phyloP scores from a whole-genome alignment of 2,113 vertebrate species.

The Cebidichthys violaceus region DNA sequence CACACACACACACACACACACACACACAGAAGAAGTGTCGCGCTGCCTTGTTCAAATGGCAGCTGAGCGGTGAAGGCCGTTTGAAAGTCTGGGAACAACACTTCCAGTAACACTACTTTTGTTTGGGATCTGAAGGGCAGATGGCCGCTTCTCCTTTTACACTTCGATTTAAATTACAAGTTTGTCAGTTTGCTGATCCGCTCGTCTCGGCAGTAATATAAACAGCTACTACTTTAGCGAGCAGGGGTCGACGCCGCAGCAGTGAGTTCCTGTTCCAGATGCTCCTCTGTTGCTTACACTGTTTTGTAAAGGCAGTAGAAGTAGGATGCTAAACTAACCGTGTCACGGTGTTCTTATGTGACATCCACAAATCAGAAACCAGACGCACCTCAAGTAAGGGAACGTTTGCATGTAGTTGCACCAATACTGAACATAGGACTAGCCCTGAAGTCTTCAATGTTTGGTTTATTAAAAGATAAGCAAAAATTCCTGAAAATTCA shows the following conservation, averaged over 20 bases:
- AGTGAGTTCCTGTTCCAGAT: not conserved
- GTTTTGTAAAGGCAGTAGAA: not conserved
- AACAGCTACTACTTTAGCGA: constrained; percentile 34
- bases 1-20: not conserved
- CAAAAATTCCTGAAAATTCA: too few species aligned
- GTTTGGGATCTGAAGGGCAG: constrained; percentile 63
- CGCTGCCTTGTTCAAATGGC: constrained; percentile 58
- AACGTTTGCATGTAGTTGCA: constrained; percentile 33
- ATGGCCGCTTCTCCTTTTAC: constrained; percentile 26
- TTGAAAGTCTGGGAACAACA: constrained; percentile 35
- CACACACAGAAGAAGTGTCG: not conserved
- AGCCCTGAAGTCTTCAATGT: not conserved
- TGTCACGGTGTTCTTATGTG: not conserved
- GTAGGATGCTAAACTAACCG: not conserved
- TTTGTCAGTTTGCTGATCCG: constrained; percentile 45
- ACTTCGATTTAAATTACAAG: constrained; percentile 49
- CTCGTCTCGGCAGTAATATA: constrained; percentile 45
- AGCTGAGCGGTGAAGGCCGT: constrained; percentile 20
- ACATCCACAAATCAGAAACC: constrained; percentile 1
- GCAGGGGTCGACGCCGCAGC: constrained; percentile 24
- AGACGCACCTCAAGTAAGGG: constrained; percentile 2
- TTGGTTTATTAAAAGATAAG: not conserved
- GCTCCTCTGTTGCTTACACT: not conserved
- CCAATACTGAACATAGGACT: not conserved
- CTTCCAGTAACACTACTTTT: constrained; percentile 51